Percentiles rank a stretch among this genome's conserved stretches.
These are phyloP conservation scores for Micromussa lordhowensis DNA, from an alignment of 92 coral and sea anemone genomes.

Conservation along the genomic window DNA sequence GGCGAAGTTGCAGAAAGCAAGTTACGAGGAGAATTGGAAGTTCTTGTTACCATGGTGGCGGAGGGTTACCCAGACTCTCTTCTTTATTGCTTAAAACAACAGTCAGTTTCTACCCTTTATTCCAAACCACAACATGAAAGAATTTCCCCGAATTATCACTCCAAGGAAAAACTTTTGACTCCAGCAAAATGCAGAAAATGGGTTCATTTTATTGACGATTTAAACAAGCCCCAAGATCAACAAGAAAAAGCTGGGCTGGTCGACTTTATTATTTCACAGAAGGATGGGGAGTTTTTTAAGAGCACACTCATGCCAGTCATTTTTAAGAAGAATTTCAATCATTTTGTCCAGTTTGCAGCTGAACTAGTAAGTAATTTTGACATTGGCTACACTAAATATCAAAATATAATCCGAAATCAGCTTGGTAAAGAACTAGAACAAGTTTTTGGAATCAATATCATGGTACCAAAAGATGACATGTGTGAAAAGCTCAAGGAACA, in stretches of 20 bases:
- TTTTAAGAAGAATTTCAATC: constrained; percentile 10
- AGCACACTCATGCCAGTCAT: constrained; percentile 45
- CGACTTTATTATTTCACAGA: background rate
- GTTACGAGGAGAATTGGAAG: too few species aligned
- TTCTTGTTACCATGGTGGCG: too few species aligned
- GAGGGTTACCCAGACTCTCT: too few species aligned
- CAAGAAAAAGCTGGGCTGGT: background rate
- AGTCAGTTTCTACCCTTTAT: too few species aligned
- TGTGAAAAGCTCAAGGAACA: background rate
- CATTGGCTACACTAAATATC: constrained; percentile 14
- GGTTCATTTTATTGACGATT: too few species aligned
- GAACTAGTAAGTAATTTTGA: constrained; percentile 32
- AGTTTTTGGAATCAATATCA: constrained; percentile 45
- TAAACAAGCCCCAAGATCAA: background rate
- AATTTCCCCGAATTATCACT: too few species aligned
- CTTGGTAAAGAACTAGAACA: constrained; percentile 41
- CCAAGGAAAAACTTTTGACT: too few species aligned
- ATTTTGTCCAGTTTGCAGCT: constrained; percentile 36
- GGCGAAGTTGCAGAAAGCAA: too few species aligned
- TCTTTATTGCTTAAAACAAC: too few species aligned
- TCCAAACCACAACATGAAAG: too few species aligned
- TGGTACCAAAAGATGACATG: constrained; percentile 39
- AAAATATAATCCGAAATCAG: constrained; percentile 47
- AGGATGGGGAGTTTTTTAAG: constrained; percentile 41
- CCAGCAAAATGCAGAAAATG: too few species aligned